phyloP scores from a whole-genome alignment of 2,888 invertebrate genomes.

The Morpho achilles region DNA sequence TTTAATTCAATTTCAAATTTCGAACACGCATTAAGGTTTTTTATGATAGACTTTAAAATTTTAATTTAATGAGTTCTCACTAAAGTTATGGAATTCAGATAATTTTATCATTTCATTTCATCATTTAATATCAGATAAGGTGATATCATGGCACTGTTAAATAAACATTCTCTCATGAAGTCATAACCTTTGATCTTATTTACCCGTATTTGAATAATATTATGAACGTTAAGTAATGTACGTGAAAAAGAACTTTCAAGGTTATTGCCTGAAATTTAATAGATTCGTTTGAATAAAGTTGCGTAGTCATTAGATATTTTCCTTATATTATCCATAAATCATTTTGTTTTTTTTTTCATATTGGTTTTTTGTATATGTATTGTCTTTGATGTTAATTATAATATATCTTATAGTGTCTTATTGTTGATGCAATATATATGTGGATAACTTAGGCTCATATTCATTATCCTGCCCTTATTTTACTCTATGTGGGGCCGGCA shows the following conservation, averaged over 20 bases:
- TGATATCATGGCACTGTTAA: neutral
- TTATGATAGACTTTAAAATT: conserved; percentile 3
- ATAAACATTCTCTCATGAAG: conserved; percentile 5
- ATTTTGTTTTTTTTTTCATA: no score
- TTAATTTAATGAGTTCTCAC: neutral
- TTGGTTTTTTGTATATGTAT: no score
- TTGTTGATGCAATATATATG: no score
- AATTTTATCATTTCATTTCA: neutral
- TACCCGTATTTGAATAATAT: conserved; percentile 9
- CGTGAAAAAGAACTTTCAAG: conserved; percentile 9
- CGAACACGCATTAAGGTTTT: conserved; percentile 21
- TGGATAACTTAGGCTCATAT: no score
- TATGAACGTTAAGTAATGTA: conserved; percentile 2
- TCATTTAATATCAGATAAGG: conserved; percentile 1
- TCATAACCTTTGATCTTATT: conserved; percentile 34
- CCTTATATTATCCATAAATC: no score
- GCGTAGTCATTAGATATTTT: no score
- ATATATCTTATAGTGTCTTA: no score
- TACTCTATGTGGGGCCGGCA: no score
- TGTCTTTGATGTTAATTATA: no score
- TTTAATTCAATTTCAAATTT: conserved; percentile 25
- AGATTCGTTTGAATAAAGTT: neutral
- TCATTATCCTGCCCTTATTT: no score
- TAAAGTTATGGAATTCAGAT: neutral
- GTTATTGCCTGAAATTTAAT: neutral